Evolutionary conservation across 2,888 invertebrate genomes (phyloP).

Genomic region (Congeria kusceri): DNA sequence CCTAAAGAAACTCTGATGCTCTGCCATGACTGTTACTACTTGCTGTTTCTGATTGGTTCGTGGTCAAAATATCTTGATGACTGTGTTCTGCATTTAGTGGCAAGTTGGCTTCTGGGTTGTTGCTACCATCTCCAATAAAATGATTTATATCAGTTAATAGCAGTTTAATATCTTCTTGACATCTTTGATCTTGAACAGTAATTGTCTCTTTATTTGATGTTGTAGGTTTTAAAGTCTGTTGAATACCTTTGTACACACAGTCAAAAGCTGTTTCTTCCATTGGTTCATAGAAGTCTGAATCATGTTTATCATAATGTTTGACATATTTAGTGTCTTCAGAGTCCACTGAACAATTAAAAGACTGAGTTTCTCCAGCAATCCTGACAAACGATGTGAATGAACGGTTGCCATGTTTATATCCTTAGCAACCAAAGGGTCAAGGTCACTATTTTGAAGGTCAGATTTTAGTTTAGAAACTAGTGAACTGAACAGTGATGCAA

Average conservation of each 20-base stretch:
- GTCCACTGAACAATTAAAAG: not conserved
- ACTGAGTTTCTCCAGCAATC: conserved; percentile 20
- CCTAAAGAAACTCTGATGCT: no score
- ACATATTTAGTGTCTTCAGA: not conserved
- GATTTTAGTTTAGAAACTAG: conserved; percentile 29
- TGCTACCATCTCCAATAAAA: no score
- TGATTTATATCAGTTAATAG: no score
- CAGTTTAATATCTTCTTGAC: no score
- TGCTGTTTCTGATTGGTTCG: no score
- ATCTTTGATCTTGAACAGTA: no score
- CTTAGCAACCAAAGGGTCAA: not conserved
- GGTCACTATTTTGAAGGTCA: conserved; percentile 21
- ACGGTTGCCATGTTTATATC: conserved; percentile 12
- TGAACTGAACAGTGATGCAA: conserved; percentile 52
- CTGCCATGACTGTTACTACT: no score
- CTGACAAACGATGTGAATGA: conserved; percentile 39
- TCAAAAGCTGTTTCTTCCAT: conserved; percentile 1
- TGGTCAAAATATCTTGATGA: no score
- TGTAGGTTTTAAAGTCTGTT: no score
- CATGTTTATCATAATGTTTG: not conserved
- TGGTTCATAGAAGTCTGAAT: not conserved
- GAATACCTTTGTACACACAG: not conserved
- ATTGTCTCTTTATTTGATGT: no score
- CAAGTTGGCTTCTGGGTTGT: no score
- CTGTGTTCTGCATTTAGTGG: no score